These are phyloP conservation scores for Megaceryle maxima DNA, from an alignment of 2,113 vertebrate species.

Conservation along the genomic window DNA sequence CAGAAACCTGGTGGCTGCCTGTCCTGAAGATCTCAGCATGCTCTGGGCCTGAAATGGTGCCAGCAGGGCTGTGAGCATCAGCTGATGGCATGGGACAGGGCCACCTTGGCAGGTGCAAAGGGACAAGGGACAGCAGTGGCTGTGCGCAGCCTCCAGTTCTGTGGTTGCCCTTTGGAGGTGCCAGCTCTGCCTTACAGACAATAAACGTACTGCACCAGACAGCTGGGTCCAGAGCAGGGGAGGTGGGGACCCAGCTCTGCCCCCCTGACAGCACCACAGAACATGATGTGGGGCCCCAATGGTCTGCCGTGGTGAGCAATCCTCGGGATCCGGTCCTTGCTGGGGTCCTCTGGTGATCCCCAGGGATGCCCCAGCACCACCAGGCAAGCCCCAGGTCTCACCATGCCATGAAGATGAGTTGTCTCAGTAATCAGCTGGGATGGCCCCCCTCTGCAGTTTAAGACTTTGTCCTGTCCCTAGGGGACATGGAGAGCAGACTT, in stretches of 20 bases:
- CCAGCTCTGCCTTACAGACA: neutral
- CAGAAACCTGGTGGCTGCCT: neutral
- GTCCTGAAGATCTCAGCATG: neutral
- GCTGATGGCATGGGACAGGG: rapidly evolving
- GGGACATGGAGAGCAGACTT: neutral
- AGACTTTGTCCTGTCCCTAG: neutral
- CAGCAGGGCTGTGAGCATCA: neutral
- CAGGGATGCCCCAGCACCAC: neutral
- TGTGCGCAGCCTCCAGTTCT: neutral
- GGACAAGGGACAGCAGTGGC: neutral
- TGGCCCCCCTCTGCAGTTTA: neutral
- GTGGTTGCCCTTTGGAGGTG: neutral
- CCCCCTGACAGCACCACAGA: neutral
- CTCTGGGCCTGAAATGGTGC: neutral
- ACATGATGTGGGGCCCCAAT: neutral
- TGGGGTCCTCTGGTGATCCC: neutral
- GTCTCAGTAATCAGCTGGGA: neutral
- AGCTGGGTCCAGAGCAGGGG: neutral
- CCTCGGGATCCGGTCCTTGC: rapidly evolving
- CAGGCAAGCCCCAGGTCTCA: neutral
- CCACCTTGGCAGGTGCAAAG: neutral
- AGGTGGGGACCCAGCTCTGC: neutral
- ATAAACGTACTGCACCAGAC: neutral
- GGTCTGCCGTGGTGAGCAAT: neutral
- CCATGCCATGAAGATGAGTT: neutral